Evolutionary conservation across 2,113 vertebrate genomes (phyloP).

Genomic region (Campylomormyrus tamandua): DNA sequence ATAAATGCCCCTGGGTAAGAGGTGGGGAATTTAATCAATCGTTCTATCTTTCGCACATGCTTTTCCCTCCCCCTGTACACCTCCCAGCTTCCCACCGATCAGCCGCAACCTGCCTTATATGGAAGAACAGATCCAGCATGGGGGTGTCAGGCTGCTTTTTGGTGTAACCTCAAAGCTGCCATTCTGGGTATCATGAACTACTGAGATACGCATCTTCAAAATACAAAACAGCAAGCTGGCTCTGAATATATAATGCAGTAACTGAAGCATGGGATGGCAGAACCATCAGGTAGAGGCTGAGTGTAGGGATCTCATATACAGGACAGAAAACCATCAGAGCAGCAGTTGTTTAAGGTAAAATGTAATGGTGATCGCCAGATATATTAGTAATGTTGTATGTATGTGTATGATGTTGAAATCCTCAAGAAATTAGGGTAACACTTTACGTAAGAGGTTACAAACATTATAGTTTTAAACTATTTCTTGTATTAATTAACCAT

Average conservation of each 20-base stretch:
- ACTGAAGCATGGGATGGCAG: background rate
- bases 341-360: background rate
- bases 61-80: background rate
- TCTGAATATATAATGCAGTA: background rate
- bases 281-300: background rate
- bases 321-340: background rate
- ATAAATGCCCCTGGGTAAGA: background rate
- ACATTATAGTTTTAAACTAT: too few relatives aligned
- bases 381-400: background rate
- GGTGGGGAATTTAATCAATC: conserved; percentile 9
- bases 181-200: background rate
- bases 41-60: background rate
- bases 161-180: background rate
- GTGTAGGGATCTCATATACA: background rate
- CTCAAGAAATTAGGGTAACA: background rate
- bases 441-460: background rate
- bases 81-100: background rate
- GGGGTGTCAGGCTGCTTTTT: background rate
- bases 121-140: background rate
- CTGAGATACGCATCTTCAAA: background rate
- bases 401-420: background rate
- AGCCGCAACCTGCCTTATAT: background rate
- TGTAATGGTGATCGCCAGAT: background rate
- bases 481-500: background rate
- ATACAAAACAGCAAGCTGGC: background rate